Conservation (phyloP, 2,113 vertebrate species). For the Grantiella picta region DNA sequence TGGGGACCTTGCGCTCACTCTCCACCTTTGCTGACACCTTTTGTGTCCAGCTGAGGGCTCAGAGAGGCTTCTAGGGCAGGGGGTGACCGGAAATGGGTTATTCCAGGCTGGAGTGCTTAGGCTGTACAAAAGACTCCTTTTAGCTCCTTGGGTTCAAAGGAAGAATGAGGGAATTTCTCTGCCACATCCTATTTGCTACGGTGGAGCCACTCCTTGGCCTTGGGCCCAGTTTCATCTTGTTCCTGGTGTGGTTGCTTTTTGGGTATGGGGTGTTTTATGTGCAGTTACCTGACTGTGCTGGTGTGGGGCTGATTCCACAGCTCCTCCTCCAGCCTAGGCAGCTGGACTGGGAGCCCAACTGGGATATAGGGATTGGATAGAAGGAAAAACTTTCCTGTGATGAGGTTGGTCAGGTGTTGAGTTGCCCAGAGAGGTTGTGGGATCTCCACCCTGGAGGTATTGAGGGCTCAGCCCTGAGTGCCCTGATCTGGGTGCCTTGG, state of each 20-base stretch:
- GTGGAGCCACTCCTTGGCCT: neutral
- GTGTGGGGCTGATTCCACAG: neutral
- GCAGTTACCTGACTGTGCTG: rapidly evolving
- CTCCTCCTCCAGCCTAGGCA: neutral
- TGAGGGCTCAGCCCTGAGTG: neutral
- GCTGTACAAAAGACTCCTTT: neutral
- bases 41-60: neutral
- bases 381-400: neutral
- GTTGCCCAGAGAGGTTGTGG: neutral
- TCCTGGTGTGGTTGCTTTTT: neutral
- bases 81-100: neutral
- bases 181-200: neutral
- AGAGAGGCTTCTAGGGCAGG: neutral
- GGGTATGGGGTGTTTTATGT: neutral
- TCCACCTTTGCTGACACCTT: neutral
- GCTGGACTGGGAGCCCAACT: rapidly evolving
- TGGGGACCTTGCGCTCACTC: neutral
- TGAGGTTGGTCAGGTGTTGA: neutral
- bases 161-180: neutral
- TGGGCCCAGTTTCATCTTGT: neutral
- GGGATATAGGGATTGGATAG: rapidly evolving
- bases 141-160: neutral
- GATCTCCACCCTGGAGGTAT: neutral
- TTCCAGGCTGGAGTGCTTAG: neutral
- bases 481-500: neutral